A percentile compares a stretch with the other conserved stretches of the same genome.
Evolutionary conservation across 2,113 vertebrate genomes (phyloP).

Genomic region (Sebastes schlegelii): DNA sequence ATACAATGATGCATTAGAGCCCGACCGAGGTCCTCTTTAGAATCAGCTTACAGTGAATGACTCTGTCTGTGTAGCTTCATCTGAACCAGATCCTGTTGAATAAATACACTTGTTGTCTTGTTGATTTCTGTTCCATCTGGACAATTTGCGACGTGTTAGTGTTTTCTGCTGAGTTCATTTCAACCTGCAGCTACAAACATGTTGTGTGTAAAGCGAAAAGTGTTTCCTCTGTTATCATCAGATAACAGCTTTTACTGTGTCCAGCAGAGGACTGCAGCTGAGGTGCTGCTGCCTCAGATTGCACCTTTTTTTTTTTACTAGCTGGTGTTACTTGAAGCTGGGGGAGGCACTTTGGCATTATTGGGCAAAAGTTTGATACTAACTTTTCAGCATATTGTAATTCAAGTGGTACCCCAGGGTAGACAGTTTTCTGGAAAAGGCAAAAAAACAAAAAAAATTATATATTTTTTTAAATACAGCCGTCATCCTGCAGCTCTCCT

Average conservation of each 20-base stretch:
- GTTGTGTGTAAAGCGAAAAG: slow-evolving; percentile 17
- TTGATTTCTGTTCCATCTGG: slow-evolving; percentile 46
- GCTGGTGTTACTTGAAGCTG: slow-evolving; percentile 18
- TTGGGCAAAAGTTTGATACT: no score
- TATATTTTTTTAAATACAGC: no score
- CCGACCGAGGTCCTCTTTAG: neutral
- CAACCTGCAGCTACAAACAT: slow-evolving; percentile 34
- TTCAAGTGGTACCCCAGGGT: no score
- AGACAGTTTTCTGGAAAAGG: no score
- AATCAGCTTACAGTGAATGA: neutral
- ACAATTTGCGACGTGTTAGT: slow-evolving; percentile 8
- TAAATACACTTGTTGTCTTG: slow-evolving; percentile 17
- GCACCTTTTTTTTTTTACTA: slow-evolving; percentile 10
- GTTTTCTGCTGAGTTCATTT: slow-evolving; percentile 20
- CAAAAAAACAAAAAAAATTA: no score
- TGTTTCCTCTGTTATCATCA: slow-evolving; percentile 34
- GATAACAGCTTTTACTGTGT: slow-evolving; percentile 17
- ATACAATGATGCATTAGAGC: neutral
- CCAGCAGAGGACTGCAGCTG: slow-evolving; percentile 24
- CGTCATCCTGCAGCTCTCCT: no score
- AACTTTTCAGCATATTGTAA: no score
- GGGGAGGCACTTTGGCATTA: neutral
- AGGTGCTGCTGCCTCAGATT: neutral
- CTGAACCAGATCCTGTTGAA: slow-evolving; percentile 5
- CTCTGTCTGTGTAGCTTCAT: neutral